Percentiles rank a stretch among this genome's conserved stretches.
Conservation (phyloP, 2,113 vertebrate species). For the Tragulus kanchil region DNA sequence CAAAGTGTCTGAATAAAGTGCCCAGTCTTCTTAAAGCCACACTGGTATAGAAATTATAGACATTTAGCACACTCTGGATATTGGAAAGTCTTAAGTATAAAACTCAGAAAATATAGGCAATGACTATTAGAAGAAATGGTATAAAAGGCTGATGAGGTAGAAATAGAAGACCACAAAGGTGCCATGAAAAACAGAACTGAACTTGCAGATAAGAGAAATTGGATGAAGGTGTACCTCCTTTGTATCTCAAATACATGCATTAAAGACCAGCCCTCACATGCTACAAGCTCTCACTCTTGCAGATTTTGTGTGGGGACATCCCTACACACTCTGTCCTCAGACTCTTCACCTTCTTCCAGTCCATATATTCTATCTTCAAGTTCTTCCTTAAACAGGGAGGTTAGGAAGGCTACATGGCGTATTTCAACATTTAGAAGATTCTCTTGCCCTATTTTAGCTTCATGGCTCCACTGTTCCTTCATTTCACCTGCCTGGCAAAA, state of each 20-base stretch:
- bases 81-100: background rate
- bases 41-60: background rate
- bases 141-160: background rate
- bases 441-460: background rate
- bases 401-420: background rate
- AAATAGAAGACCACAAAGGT: background rate
- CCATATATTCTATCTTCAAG: background rate
- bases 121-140: background rate
- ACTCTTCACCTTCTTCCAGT: background rate
- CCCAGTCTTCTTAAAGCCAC: background rate
- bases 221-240: background rate
- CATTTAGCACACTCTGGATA: background rate
- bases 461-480: background rate
- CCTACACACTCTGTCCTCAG: background rate
- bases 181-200: background rate
- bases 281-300: background rate
- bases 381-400: background rate
- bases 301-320: background rate
- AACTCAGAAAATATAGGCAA: background rate
- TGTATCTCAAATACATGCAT: background rate
- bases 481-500: background rate
- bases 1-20: background rate
- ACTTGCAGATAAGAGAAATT: background rate
- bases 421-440: background rate
- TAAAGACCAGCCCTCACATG: background rate